Percentiles rank a stretch among this genome's conserved stretches.
Evolutionary conservation across 2,113 vertebrate genomes (phyloP).

Genomic region (Antechinus flavipes): DNA sequence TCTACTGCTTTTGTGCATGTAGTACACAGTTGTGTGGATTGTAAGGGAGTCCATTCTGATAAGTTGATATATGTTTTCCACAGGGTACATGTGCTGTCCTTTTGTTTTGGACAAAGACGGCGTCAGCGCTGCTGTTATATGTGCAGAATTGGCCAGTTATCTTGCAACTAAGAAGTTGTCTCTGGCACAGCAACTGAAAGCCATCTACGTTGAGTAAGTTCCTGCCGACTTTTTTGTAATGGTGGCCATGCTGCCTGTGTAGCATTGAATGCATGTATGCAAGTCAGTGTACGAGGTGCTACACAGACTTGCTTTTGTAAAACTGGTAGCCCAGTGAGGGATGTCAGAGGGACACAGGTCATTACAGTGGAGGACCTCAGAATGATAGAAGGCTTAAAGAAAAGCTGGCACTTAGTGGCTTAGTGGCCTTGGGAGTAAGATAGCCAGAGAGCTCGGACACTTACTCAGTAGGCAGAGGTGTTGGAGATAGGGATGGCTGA

Average conservation of each 20-base stretch:
- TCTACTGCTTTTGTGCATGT: neutral
- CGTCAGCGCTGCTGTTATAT: slow-evolving; percentile 95
- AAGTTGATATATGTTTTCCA: neutral
- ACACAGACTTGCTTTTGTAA: neutral
- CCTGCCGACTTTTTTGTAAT: neutral
- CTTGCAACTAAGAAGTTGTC: slow-evolving; percentile 89
- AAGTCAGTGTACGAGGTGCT: neutral
- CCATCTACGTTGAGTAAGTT: slow-evolving; percentile 95
- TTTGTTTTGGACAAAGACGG: slow-evolving; percentile 98
- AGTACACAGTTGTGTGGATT: fast-evolving
- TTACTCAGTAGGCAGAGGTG: neutral
- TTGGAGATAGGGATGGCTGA: too few species aligned
- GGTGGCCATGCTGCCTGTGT: neutral
- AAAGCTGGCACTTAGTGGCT: neutral
- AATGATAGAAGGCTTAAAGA: neutral
- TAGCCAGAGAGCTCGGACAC: neutral
- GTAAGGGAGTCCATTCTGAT: neutral
- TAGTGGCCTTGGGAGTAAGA: neutral
- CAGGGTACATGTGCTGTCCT: slow-evolving; percentile 97
- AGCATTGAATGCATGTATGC: neutral
- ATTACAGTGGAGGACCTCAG: neutral
- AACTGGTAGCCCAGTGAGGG: neutral
- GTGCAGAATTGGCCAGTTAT: slow-evolving; percentile 93
- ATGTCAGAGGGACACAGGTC: neutral
- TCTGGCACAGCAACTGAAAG: slow-evolving; percentile 91